phyloP scores from a whole-genome alignment of 23 tunicate species.

The Ascidia mentula region DNA sequence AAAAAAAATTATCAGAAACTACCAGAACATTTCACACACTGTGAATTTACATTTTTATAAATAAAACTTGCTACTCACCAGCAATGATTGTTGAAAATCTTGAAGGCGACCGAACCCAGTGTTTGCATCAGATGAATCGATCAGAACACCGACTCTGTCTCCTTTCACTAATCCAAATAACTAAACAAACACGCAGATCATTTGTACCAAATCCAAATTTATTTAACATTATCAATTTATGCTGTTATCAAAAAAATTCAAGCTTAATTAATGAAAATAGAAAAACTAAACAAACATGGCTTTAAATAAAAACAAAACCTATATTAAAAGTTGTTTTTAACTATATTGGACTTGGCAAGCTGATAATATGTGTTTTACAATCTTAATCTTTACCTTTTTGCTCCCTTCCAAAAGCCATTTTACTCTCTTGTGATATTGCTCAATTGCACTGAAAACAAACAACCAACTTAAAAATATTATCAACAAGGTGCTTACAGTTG shows the following conservation, averaged over 20 bases:
- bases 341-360: too few relatives aligned
- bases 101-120: slow-evolving; percentile 87
- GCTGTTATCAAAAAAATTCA: too few relatives aligned
- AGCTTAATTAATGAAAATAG: too few relatives aligned
- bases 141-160: slow-evolving; percentile 78
- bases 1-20: too few relatives aligned
- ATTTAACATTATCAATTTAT: too few relatives aligned
- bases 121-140: slow-evolving; percentile 94
- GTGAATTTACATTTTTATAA: too few relatives aligned
- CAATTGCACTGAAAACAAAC: slow-evolving; percentile 66
- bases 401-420: slow-evolving; percentile 93
- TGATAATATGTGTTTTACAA: background rate
- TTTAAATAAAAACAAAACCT: too few relatives aligned
- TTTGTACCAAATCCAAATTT: too few relatives aligned
- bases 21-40: too few relatives aligned
- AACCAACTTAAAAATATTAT: background rate
- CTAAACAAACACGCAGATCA: too few relatives aligned
- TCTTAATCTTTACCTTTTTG: slow-evolving; percentile 41
- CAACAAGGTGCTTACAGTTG: background rate
- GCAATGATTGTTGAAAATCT: slow-evolving; percentile 70
- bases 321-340: too few relatives aligned
- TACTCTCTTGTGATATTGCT: slow-evolving; percentile 73
- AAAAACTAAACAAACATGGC: too few relatives aligned
- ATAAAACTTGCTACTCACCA: slow-evolving; percentile 54
- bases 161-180: slow-evolving; percentile 85